Evolutionary conservation across 1,140 invertebrate genomes (phyloP).

Genomic region (Drosophila pandora): DNA sequence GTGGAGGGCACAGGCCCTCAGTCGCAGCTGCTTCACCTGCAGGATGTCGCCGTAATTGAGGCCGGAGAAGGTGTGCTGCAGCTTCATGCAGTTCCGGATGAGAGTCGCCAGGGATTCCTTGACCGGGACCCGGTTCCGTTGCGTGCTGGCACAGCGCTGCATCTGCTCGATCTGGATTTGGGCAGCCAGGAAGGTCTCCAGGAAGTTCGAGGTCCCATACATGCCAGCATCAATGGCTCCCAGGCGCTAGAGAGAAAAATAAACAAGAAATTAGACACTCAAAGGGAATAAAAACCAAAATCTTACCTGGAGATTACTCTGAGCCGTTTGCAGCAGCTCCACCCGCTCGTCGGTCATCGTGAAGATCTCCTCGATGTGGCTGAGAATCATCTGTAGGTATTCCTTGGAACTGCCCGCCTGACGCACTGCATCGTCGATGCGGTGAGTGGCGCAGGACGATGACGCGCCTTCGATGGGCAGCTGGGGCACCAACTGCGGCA

Average conservation of each 20-base stretch:
- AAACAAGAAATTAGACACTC: not conserved
- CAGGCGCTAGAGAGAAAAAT: constrained; percentile 84
- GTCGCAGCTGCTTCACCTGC: constrained; percentile 91
- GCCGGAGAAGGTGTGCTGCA: constrained; percentile 93
- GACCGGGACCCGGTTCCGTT: constrained; percentile 69
- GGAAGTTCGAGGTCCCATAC: constrained; percentile 93
- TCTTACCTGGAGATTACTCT: constrained; percentile 87
- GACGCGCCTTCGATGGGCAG: constrained; percentile 87
- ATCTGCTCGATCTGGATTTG: constrained; percentile 85
- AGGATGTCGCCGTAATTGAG: constrained; percentile 89
- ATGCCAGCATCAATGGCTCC: constrained; percentile 93
- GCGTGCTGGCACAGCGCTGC: constrained; percentile 71
- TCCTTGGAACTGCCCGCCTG: constrained; percentile 84
- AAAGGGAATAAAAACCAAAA: not conserved
- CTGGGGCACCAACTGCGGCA: constrained; percentile 95
- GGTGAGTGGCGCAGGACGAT: constrained; percentile 48
- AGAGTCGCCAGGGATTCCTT: constrained; percentile 85
- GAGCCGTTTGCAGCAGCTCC: constrained; percentile 88
- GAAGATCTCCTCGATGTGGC: constrained; percentile 88
- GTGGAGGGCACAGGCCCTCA: constrained; percentile 93
- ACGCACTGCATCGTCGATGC: constrained; percentile 55
- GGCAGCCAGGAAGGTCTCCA: constrained; percentile 90
- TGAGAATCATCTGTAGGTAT: constrained; percentile 89
- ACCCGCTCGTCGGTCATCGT: constrained; percentile 84
- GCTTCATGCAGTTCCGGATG: constrained; percentile 89